Conservation (phyloP, 2,888 invertebrate species). For the Pseudoips prasinana region DNA sequence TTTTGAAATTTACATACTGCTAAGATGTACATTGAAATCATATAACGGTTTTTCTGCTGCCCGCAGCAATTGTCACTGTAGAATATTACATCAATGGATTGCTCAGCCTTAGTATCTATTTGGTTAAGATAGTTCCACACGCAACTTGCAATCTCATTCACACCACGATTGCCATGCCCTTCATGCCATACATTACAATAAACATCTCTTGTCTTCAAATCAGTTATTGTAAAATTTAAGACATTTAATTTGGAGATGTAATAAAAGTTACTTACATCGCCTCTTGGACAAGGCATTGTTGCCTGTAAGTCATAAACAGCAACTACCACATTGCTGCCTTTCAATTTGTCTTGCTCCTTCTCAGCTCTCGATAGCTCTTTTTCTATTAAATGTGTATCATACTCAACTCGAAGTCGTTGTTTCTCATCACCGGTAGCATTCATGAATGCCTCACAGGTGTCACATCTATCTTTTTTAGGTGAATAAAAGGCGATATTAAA, state of each 20-base stretch:
- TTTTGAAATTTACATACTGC: conserved; percentile 2
- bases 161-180: not conserved
- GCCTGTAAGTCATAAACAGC: not conserved
- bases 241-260: conserved; percentile 1
- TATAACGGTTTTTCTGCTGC: conserved; percentile 16
- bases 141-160: not conserved
- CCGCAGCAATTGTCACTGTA: conserved; percentile 10
- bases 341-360: not conserved
- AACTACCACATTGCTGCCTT: not conserved
- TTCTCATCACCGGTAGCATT: conserved; percentile 4
- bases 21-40: conserved; percentile 7
- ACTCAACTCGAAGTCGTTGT: not conserved
- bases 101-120: conserved; percentile 1
- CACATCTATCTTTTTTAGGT: conserved; percentile 6
- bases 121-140: not conserved
- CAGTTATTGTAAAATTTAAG: not conserved
- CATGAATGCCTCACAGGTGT: not conserved
- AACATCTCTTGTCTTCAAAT: not conserved
- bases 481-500: not conserved
- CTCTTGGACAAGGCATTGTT: not conserved
- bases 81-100: conserved; percentile 3
- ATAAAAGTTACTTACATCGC: not conserved
- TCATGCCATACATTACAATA: not conserved
- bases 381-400: not conserved
- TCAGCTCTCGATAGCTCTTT: not conserved